These are phyloP conservation scores for Latheticus oryzae DNA, from an alignment of 2,888 invertebrate genomes.

Conservation along the genomic window DNA sequence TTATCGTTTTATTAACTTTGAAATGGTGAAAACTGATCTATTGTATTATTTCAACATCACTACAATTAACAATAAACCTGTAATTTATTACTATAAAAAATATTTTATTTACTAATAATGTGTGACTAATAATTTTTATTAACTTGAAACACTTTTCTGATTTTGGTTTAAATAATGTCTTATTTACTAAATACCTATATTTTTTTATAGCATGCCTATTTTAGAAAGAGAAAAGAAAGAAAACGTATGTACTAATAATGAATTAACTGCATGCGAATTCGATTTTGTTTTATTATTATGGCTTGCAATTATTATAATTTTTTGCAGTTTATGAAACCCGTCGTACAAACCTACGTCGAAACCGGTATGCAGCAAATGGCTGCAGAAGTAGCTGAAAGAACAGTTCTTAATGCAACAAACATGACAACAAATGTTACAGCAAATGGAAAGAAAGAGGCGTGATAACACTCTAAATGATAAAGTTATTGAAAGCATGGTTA, in stretches of 20 bases:
- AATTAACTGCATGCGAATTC: slow-evolving; percentile 10
- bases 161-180: slow-evolving; percentile 9
- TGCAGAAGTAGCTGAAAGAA: slow-evolving; percentile 78
- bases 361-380: slow-evolving; percentile 87
- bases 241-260: slow-evolving; percentile 63
- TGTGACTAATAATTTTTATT: not conserved
- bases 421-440: slow-evolving; percentile 50
- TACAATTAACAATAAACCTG: slow-evolving; percentile 15
- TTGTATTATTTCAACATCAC: slow-evolving; percentile 24
- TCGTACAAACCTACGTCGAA: slow-evolving; percentile 84
- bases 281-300: slow-evolving; percentile 1
- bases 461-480: slow-evolving; percentile 49
- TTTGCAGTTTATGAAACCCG: slow-evolving; percentile 83
- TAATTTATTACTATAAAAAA: slow-evolving; percentile 22
- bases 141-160: not conserved
- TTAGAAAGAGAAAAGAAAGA: slow-evolving; percentile 65
- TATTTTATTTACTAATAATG: slow-evolving; percentile 11
- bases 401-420: slow-evolving; percentile 69
- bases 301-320: not conserved
- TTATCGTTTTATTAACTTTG: slow-evolving; percentile 4
- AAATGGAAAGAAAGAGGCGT: slow-evolving; percentile 56
- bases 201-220: slow-evolving; percentile 63
- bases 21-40: not conserved
- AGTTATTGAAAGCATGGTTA: slow-evolving; percentile 50
- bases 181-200: slow-evolving; percentile 23